Evolutionary conservation across 2,113 vertebrate species (phyloP).

Genomic region (Colius striatus): DNA sequence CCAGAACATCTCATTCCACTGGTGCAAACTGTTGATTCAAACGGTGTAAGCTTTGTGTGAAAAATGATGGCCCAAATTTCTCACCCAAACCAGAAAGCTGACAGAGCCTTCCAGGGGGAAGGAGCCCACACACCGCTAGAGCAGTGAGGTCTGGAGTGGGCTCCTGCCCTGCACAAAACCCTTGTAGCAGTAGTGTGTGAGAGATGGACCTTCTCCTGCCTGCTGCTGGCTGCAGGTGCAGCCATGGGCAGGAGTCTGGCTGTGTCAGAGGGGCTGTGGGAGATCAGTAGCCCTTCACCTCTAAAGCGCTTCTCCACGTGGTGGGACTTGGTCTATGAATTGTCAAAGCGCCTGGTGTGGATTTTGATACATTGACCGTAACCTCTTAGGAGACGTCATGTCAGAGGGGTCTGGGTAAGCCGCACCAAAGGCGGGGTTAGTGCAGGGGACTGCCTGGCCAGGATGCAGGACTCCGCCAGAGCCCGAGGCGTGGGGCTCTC

Average conservation of each 20-base stretch:
- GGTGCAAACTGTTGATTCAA: not conserved
- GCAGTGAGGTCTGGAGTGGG: not conserved
- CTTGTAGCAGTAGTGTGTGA: rapidly evolving
- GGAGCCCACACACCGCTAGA: rapidly evolving
- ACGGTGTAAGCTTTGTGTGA: not conserved
- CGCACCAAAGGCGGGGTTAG: too few relatives aligned
- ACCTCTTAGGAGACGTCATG: rapidly evolving
- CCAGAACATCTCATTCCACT: not conserved
- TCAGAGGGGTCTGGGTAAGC: not conserved
- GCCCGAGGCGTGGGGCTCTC: not conserved
- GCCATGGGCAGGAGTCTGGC: not conserved
- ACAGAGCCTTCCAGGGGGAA: not conserved
- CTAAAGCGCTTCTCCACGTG: rapidly evolving
- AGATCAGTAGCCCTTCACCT: not conserved
- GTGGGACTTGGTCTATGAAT: not conserved
- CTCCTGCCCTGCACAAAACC: rapidly evolving
- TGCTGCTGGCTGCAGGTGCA: not conserved
- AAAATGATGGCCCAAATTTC: not conserved
- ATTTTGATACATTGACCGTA: too few relatives aligned
- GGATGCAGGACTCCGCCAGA: rapidly evolving
- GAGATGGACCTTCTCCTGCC: not conserved
- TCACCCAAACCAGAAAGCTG: not conserved
- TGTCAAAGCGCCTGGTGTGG: rapidly evolving
- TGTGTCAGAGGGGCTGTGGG: too few relatives aligned
- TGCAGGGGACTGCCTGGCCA: not conserved